Base-by-base conservation (phyloP, 1,140 invertebrate genomes). In the Drosophila nannoptera region DNA sequence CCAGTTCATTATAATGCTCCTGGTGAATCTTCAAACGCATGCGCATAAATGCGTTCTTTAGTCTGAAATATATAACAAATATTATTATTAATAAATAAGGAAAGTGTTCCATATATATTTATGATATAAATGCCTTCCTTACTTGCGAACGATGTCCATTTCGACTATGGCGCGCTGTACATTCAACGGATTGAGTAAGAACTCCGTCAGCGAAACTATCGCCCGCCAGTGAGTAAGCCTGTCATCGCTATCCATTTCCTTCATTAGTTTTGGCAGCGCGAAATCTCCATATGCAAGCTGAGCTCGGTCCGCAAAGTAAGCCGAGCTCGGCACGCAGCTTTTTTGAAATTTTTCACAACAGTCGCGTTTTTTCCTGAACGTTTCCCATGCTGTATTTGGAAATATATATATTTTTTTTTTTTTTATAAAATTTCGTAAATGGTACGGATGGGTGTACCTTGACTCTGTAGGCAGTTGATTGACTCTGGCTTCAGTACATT, bases 61-160 rank as follows among this genome's bases (percentile, higher is more conserved):
- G 40, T 29, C 81, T 86, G 29, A 22, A 22, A 22, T 22, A 22
- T 22, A 2, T 22, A 22, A 22, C 22, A 2, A 22, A 22, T 22
- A 22, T 22, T 22, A 22, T 22, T 22, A 22, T 22, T 22, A 22
- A 22, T 3, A 2, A 22, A 22, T 22, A 22, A 22, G 1, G 22
- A 22, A 22, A 22, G 22, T 22, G 22, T 3, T 22, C 22, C 3
- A 22, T 22, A 22, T 22, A 22, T 22, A 22, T 22, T 22, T 2
- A 22, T 22, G 12, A 22, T 22, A 22, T 22, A 2, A 22, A 22
- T 22, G 12, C 11, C 38, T 40, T 40, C n/a, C 77, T 54, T 7
- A 88, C 87, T 78, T 88, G 60, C 87, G 65, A 2, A 88, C 75
- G 8, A 88, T 71, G 2, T 83, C 83, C 43, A 62, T 63, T 54